phyloP scores from a whole-genome alignment of 2,797 vertebrate genomes.

The Chaetodon trifasciatus region DNA sequence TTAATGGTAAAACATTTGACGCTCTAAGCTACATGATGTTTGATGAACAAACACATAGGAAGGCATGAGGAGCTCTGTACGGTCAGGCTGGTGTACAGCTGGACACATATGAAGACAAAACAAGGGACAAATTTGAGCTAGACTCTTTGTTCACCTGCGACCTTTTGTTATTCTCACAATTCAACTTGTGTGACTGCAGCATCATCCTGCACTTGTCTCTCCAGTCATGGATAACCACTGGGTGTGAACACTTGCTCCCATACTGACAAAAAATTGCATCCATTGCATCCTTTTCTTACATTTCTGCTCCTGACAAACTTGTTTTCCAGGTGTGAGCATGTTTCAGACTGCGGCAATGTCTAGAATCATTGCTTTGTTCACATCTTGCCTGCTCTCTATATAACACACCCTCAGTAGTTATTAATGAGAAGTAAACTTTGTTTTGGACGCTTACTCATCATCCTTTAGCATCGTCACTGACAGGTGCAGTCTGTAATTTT shows the following conservation, averaged over 20 bases:
- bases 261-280: background rate
- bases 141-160: background rate
- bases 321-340: background rate
- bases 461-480: background rate
- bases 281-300: no score
- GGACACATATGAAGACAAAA: background rate
- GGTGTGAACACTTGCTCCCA: conserved; percentile 6
- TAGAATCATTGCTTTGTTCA: background rate
- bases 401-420: background rate
- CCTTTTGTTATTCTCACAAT: background rate
- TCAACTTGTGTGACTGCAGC: conserved; percentile 1
- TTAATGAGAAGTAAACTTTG: background rate
- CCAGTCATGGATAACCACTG: conserved; percentile 1
- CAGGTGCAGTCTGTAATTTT: background rate
- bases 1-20: background rate
- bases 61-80: background rate
- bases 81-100: background rate
- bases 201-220: background rate
- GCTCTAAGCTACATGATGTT: background rate
- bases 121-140: background rate
- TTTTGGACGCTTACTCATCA: background rate
- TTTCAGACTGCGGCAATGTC: background rate
- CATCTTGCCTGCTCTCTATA: background rate
- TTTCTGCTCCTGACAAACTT: background rate
- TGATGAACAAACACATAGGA: background rate